Evolutionary conservation across 2,113 vertebrate genomes (phyloP).

Genomic region (Notothenia rossii): DNA sequence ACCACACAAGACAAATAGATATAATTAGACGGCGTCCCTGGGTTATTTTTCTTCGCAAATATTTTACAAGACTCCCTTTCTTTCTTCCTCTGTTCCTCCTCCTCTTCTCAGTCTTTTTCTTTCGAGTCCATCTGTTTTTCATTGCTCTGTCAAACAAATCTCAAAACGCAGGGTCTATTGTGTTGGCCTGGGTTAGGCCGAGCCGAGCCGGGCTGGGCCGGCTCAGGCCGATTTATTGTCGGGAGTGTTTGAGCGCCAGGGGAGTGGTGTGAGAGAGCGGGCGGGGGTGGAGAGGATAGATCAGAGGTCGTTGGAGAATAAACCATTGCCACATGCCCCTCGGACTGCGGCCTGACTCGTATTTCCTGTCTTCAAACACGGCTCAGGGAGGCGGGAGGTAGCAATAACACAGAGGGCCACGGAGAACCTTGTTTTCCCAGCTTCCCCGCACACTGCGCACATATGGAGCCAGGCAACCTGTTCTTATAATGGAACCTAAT

Average conservation of each 20-base stretch:
- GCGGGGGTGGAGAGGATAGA: slow-evolving; percentile 72
- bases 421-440: slow-evolving; percentile 87
- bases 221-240: slow-evolving; percentile 74
- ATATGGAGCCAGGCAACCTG: slow-evolving; percentile 83
- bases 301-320: slow-evolving; percentile 78
- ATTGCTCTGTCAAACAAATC: slow-evolving; percentile 85
- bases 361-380: slow-evolving; percentile 93
- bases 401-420: slow-evolving; percentile 86
- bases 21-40: slow-evolving; percentile 85
- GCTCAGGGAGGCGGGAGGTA: slow-evolving; percentile 84
- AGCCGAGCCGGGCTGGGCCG: slow-evolving; percentile 56
- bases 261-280: slow-evolving; percentile 79
- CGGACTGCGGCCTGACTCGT: slow-evolving; percentile 89
- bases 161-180: slow-evolving; percentile 69
- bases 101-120: slow-evolving; percentile 55
- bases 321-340: slow-evolving; percentile 90
- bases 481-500: slow-evolving; percentile 80
- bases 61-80: slow-evolving; percentile 86
- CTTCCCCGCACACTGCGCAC: slow-evolving; percentile 79
- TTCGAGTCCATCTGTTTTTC: slow-evolving; percentile 86
- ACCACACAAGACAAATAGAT: slow-evolving; percentile 87
- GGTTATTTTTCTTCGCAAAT: slow-evolving; percentile 91
- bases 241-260: slow-evolving; percentile 84
- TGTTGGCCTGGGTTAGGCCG: slow-evolving; percentile 66
- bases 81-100: slow-evolving; percentile 74